A percentile compares a stretch with the other conserved stretches of the same genome.
Evolutionary conservation across 2,888 invertebrate genomes (phyloP).

Genomic region (Eurytoma adleriae): DNA sequence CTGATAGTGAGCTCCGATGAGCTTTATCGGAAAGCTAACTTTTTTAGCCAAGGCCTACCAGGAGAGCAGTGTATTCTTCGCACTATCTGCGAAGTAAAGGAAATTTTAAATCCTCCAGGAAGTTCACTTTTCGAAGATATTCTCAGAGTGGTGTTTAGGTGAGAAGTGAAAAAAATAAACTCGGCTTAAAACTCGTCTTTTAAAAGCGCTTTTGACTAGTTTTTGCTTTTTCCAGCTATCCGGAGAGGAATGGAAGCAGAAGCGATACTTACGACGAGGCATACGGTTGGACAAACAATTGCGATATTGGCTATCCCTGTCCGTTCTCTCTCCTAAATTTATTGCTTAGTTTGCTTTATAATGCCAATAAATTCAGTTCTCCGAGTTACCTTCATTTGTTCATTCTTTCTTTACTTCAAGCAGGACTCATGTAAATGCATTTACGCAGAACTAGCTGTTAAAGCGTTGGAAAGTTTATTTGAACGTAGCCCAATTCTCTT

Average conservation of each 20-base stretch:
- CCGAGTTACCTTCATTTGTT: too few species aligned
- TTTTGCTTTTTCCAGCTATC: conserved; percentile 38
- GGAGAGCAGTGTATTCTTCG: conserved; percentile 82
- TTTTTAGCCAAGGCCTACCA: conserved; percentile 80
- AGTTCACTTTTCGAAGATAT: conserved; percentile 83
- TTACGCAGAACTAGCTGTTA: too few species aligned
- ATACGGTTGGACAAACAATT: conserved; percentile 59
- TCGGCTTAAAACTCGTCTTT: too few species aligned
- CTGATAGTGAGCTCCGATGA: too few species aligned
- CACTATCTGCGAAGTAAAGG: conserved; percentile 83
- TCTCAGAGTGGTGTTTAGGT: conserved; percentile 82
- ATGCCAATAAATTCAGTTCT: too few species aligned
- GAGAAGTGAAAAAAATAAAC: background rate
- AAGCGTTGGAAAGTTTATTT: too few species aligned
- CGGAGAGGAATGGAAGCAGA: background rate
- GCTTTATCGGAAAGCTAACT: background rate
- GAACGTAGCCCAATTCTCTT: too few species aligned
- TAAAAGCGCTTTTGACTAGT: too few species aligned
- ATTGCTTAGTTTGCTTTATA: conserved; percentile 59
- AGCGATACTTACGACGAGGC: conserved; percentile 67
- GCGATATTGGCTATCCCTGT: conserved; percentile 67
- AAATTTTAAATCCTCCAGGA: conserved; percentile 79
- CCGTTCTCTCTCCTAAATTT: conserved; percentile 71
- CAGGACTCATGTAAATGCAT: too few species aligned
- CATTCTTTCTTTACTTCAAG: too few species aligned